Conservation (phyloP, 2,113 vertebrate species). For the Oncorhynchus clarkii region DNA sequence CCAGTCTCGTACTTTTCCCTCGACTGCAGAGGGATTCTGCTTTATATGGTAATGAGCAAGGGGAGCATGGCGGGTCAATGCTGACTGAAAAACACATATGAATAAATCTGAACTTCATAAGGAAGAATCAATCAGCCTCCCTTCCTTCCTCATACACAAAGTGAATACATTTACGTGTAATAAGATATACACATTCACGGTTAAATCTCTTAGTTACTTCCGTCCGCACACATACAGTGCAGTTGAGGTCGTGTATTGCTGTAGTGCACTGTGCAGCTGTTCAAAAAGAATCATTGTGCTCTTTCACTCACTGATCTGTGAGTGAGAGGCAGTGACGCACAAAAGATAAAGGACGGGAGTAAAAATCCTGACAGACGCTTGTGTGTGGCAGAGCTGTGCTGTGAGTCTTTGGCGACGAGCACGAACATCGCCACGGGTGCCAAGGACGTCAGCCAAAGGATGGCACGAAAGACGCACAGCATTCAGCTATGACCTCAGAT, state of each 20-base stretch:
- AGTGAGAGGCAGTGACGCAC: not conserved
- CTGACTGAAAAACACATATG: slow-evolving; percentile 35
- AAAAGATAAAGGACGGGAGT: not conserved
- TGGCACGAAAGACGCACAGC: not conserved
- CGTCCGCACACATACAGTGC: not conserved
- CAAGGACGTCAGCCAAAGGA: slow-evolving; percentile 14
- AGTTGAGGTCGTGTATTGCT: not conserved
- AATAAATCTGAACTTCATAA: slow-evolving; percentile 47
- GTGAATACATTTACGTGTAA: slow-evolving; percentile 1
- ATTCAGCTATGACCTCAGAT: slow-evolving; percentile 28
- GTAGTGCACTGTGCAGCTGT: not conserved
- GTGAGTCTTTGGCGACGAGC: not conserved
- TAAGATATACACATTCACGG: not conserved
- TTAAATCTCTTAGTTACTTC: not conserved
- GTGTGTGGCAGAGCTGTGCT: not conserved
- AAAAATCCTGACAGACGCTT: not conserved
- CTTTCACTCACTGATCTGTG: not conserved
- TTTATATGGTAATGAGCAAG: slow-evolving; percentile 48
- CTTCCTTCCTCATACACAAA: not conserved
- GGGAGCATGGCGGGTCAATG: slow-evolving; percentile 35
- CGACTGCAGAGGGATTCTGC: slow-evolving; percentile 36
- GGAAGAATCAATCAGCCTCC: slow-evolving; percentile 9
- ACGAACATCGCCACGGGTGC: not conserved
- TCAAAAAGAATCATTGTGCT: not conserved
- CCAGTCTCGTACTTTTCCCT: not conserved